phyloP scores from a whole-genome alignment of 2,113 vertebrate species.

The Crotophaga sulcirostris region DNA sequence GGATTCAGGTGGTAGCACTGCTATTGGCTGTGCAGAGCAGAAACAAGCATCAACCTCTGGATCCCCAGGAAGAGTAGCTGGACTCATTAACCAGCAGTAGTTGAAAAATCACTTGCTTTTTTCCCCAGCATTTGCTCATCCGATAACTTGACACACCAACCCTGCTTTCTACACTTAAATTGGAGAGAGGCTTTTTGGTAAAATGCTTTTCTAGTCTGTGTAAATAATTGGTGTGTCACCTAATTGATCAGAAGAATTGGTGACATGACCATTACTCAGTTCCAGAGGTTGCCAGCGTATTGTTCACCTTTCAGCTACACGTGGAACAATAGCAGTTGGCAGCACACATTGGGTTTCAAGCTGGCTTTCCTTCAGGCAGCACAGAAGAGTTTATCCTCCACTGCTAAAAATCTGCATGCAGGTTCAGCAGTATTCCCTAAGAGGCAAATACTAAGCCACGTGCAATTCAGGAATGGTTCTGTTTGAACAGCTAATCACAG shows the following conservation, averaged over 20 bases:
- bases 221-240: background rate
- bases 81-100: background rate
- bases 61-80: background rate
- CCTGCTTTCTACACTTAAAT: background rate
- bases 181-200: background rate
- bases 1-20: background rate
- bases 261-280: background rate
- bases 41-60: background rate
- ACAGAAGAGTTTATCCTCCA: background rate
- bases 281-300: background rate
- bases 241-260: background rate
- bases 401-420: background rate
- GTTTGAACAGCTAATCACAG: constrained; percentile 41
- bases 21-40: background rate
- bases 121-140: background rate
- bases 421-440: background rate
- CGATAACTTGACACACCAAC: background rate
- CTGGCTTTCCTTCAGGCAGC: background rate
- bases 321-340: rapidly evolving
- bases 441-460: background rate
- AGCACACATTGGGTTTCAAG: background rate
- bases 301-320: background rate
- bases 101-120: background rate
- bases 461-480: background rate
- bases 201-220: background rate